phyloP scores from a whole-genome alignment of 1,140 invertebrate species.

The Halictus rubicundus region DNA sequence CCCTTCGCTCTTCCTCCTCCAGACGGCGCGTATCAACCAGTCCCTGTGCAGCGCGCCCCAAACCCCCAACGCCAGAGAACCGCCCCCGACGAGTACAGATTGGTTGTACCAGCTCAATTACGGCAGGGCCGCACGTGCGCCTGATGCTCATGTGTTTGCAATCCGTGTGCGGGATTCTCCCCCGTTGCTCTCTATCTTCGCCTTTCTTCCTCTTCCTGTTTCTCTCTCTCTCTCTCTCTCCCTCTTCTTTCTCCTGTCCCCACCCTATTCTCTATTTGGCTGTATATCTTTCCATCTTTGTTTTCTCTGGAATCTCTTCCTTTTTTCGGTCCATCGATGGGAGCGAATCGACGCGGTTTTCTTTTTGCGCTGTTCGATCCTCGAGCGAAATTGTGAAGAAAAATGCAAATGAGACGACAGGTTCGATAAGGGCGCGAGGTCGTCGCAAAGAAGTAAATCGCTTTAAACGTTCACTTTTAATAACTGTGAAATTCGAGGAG shows the following conservation, averaged over 20 bases:
- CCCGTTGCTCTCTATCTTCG: constrained; percentile 17
- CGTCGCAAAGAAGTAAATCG: too few relatives aligned
- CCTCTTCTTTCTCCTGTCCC: not conserved
- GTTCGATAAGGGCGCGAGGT: too few relatives aligned
- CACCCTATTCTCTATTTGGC: too few relatives aligned
- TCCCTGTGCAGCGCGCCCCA: constrained; percentile 38
- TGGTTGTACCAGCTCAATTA: constrained; percentile 66
- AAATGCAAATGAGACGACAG: too few relatives aligned
- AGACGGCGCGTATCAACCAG: constrained; percentile 45
- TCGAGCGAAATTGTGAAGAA: not conserved
- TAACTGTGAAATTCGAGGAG: too few relatives aligned
- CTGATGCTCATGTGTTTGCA: constrained; percentile 24
- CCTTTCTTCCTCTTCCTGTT: constrained; percentile 45
- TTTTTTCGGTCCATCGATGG: not conserved
- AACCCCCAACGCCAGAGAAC: constrained; percentile 62
- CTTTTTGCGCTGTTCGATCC: too few relatives aligned
- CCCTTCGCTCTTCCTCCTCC: constrained; percentile 38
- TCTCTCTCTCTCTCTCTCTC: not conserved
- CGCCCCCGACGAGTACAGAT: constrained; percentile 76
- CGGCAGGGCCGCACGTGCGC: constrained; percentile 53
- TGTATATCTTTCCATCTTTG: too few relatives aligned
- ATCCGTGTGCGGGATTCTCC: constrained; percentile 29
- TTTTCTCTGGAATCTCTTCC: not conserved
- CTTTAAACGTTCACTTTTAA: too few relatives aligned
- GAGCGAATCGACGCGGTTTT: not conserved